Percentiles rank a stretch among this genome's conserved stretches.
phyloP scores from a whole-genome alignment of 2,888 invertebrate genomes.

The Autographa pulchrina region DNA sequence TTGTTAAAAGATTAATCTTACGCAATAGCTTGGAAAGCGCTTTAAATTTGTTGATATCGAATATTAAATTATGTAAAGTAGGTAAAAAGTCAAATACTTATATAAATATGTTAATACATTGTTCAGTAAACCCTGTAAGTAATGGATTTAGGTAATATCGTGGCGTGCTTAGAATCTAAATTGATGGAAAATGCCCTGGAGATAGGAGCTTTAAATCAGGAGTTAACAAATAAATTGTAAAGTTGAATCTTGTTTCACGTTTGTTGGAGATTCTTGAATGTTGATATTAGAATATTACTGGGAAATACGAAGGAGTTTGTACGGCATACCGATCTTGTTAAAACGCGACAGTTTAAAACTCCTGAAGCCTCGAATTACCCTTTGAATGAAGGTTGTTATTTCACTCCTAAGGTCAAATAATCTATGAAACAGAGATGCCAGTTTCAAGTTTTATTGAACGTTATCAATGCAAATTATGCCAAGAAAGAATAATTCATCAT shows the following conservation, averaged over 20 bases:
- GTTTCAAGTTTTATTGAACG: not conserved
- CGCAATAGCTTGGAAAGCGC: too few relatives aligned
- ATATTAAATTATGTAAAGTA: too few relatives aligned
- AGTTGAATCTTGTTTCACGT: constrained; percentile 2
- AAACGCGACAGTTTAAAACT: not conserved
- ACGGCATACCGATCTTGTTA: not conserved
- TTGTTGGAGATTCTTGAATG: not conserved
- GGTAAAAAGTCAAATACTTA: not conserved
- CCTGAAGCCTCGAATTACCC: not conserved
- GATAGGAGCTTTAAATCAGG: not conserved
- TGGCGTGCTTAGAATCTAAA: not conserved
- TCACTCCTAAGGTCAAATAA: not conserved
- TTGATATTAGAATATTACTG: constrained; percentile 8
- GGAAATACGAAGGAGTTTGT: not conserved
- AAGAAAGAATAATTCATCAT: constrained; percentile 22
- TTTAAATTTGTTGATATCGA: too few relatives aligned
- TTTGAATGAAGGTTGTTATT: not conserved
- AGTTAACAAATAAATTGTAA: constrained; percentile 8
- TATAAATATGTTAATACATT: not conserved
- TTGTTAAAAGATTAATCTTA: not conserved
- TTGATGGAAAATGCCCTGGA: constrained; percentile 3
- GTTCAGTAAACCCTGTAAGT: not conserved
- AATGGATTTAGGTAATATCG: not conserved
- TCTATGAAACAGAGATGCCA: not conserved
- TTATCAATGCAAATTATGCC: constrained; percentile 16